Base-by-base conservation (phyloP, 1,140 invertebrate genomes). In the Apis dorsata region DNA sequence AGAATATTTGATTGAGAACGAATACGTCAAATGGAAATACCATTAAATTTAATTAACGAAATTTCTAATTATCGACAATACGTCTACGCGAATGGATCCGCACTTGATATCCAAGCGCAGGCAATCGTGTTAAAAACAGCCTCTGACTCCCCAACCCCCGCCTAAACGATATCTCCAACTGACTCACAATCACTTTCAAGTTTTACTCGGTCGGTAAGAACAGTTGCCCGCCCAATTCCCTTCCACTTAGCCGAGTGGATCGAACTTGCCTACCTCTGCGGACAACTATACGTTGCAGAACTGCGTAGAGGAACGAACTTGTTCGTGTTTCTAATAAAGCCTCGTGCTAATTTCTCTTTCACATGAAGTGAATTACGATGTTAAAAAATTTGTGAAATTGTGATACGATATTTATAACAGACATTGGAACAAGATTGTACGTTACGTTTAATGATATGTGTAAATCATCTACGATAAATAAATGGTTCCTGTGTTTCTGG, bases 221-320 rank as follows among this genome's bases (percentile, higher is more conserved):
- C 69, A 44, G 21, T 81, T 53, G n/a, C 51, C 79, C 72, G 65
- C 53, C 76, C 87, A 85, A 85, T 89, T 89, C 85, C 81, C 84
- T 86, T 84, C 65, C 76, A 78, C 83, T 88, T 83, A 57, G 74
- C 76, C 76, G 84, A 83, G 80, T 81, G 81, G 79, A 84, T 86
- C 71, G 79, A 81, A 88, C 60, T 75, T 86, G 81, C 74, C 13
- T 69, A 21, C 0, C 21, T 44, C n/a, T 77, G 28, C 51, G 51
- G 63, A 44, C 65, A 69, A n/a, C 28, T 44, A n/a, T 15, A 55
- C 62, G 62, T 62, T 28, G n/a, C 49, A 57, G 28, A 1, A 7
- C 15, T 51, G 15, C 53, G 44, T 53, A 66, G 57, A 78, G 75
- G 21, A 24, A 0, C 8, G 5, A 44, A 7, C 34, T 44, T 44